Evolutionary conservation across 2,113 vertebrate species (phyloP).

Genomic region (Sander vitreus): DNA sequence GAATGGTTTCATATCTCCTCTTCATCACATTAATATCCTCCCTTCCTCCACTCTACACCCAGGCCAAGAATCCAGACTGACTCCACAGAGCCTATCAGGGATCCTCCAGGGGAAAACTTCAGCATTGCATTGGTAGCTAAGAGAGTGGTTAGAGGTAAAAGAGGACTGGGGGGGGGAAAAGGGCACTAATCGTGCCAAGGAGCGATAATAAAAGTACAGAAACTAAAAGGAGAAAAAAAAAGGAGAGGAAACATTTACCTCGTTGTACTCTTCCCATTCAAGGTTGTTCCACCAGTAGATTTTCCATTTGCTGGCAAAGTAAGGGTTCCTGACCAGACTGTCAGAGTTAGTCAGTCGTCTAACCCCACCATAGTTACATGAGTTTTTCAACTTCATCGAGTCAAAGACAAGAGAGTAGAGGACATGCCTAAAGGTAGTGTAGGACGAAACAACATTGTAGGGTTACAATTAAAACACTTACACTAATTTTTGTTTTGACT

Average conservation of each 20-base stretch:
- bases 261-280: conserved; percentile 51
- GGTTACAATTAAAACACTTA: not conserved
- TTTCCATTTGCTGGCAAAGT: conserved; percentile 57
- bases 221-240: not conserved
- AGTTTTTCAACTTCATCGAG: conserved; percentile 37
- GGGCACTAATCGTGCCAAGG: too few relatives aligned
- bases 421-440: not conserved
- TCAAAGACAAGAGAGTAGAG: conserved; percentile 48
- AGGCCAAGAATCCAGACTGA: too few relatives aligned
- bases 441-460: not conserved
- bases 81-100: too few relatives aligned
- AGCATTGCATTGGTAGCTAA: too few relatives aligned
- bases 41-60: too few relatives aligned
- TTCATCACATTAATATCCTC: too few relatives aligned
- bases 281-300: conserved; percentile 61
- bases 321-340: conserved; percentile 14
- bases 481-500: not conserved
- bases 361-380: conserved; percentile 5
- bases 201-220: not conserved
- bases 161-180: too few relatives aligned
- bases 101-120: too few relatives aligned
- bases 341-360: conserved; percentile 72
- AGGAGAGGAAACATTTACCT: conserved; percentile 3
- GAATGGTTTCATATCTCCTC: too few relatives aligned
- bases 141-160: too few relatives aligned